Base-by-base conservation (phyloP, 2,888 invertebrate species). In the Scaptomyza reducta region DNA sequence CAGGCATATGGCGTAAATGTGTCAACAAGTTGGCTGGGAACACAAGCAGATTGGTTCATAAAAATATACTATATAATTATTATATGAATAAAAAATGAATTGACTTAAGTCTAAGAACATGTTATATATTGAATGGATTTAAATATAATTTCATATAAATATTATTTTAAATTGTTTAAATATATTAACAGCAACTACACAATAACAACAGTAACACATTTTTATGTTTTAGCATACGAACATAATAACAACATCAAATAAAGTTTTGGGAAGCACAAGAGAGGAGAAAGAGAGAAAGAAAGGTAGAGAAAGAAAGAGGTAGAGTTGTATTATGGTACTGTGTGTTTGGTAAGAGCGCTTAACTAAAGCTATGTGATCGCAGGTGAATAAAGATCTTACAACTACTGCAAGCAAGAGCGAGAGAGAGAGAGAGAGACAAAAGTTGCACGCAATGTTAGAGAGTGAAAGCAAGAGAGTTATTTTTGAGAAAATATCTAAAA, bases 211-310 rank as follows among this genome's bases (percentile, higher is more conserved):
- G 45, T 38, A 64, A 79, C 61, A 47, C 51, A 31, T 33, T 22
- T 22, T 49, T 16, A 14, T 16, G 29, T 18, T 54, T 27, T 33
- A 22, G 25, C 5, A 29, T 64, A 63, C 60, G 46, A 58, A 55
- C 22, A 79, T 33, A 49, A 46, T 33, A 33, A 46, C 78, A 74
- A 84, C 85, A 84, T 67, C 71, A 77, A 79, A 81, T 69, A 53
- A 63, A 62, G 27, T 29, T 29, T 29, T 27, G 9, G 49, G 22
- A 77, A 47, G 49, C 55, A 29, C 16, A 25, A 29, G 31, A n/a
- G 31, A n/a, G 40, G 57, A 56, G 22, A 58, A 31, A 38, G 47
- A 44, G 29, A 42, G 7, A 56, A 1, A 9, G 31, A 31, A 2
- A 31, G 31, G 35, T 18, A 47, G 7, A 56, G 31, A 10, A 3